A percentile compares a stretch with the other conserved stretches of the same genome.
These are phyloP conservation scores for Drosophila tripunctata DNA, from an alignment of 2,888 invertebrate species.

Conservation along the genomic window DNA sequence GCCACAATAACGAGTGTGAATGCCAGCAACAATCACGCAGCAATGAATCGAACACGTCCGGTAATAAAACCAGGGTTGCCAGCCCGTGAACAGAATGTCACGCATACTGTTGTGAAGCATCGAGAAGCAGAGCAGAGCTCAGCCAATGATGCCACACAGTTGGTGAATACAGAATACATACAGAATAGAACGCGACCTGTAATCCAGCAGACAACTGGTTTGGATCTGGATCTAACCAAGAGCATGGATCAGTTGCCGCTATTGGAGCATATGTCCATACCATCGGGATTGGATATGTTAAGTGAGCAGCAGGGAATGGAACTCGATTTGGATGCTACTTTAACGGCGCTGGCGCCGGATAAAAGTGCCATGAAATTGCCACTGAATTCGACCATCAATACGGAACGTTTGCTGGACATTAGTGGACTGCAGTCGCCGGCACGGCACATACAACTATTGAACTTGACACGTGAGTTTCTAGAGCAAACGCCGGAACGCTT, in stretches of 20 bases:
- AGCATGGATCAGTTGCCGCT: conserved; percentile 74
- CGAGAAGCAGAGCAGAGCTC: conserved; percentile 9
- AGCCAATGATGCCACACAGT: conserved; percentile 23
- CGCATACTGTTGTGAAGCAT: conserved; percentile 11
- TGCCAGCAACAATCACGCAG: neutral
- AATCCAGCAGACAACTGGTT: conserved; percentile 22
- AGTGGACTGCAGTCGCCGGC: conserved; percentile 70
- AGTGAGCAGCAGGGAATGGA: conserved; percentile 13
- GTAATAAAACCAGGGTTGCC: no score
- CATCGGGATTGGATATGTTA: conserved; percentile 65
- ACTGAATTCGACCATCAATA: conserved; percentile 82
- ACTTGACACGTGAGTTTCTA: conserved; percentile 78
- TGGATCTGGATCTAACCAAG: conserved; percentile 48
- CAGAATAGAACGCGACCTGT: conserved; percentile 13
- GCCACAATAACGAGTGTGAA: conserved; percentile 1
- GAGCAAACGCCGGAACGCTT: conserved; percentile 45
- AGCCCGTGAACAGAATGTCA: conserved; percentile 17
- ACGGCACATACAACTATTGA: conserved; percentile 74
- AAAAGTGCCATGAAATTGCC: conserved; percentile 81
- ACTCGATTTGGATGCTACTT: conserved; percentile 65
- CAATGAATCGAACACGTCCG: neutral
- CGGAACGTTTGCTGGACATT: conserved; percentile 79
- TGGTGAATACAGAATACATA: neutral
- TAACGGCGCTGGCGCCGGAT: conserved; percentile 71
- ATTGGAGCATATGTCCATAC: conserved; percentile 79